Conservation (phyloP, 2,888 invertebrate genomes). For the Pristionchus exspectatus region DNA sequence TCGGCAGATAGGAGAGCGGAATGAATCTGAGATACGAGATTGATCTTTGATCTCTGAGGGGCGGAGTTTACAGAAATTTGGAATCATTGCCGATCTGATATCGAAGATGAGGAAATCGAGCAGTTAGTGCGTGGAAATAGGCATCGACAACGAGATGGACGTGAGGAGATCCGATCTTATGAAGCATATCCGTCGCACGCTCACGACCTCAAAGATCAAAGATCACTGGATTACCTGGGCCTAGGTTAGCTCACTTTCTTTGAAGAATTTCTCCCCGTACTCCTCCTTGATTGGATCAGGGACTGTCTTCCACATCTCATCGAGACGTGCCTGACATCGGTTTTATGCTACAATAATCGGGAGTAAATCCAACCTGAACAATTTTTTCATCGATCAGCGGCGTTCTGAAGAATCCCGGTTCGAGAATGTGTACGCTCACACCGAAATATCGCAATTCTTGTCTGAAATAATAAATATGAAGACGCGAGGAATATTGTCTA, state of each 20-base stretch:
- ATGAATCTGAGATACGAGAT: slow-evolving; percentile 32
- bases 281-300: slow-evolving; percentile 58
- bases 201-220: slow-evolving; percentile 58
- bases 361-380: background rate
- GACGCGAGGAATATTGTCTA: background rate
- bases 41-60: slow-evolving; percentile 17
- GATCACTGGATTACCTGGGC: background rate
- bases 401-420: slow-evolving; percentile 77
- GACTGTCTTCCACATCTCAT: slow-evolving; percentile 52
- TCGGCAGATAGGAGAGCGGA: slow-evolving; percentile 52
- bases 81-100: slow-evolving; percentile 55
- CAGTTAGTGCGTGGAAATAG: slow-evolving; percentile 75
- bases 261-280: slow-evolving; percentile 65
- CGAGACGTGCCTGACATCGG: slow-evolving; percentile 29
- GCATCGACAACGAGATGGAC: slow-evolving; percentile 68
- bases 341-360: background rate
- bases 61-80: slow-evolving; percentile 33
- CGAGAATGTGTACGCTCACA: slow-evolving; percentile 72
- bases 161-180: slow-evolving; percentile 59
- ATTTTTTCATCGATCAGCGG: slow-evolving; percentile 59
- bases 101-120: slow-evolving; percentile 56
- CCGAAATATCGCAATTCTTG: slow-evolving; percentile 73
- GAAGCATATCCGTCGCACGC: slow-evolving; percentile 58
- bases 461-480: slow-evolving; percentile 56
- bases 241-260: slow-evolving; percentile 50